Conservation (phyloP, 2,888 invertebrate species). For the Pachymerium ferrugineum region DNA sequence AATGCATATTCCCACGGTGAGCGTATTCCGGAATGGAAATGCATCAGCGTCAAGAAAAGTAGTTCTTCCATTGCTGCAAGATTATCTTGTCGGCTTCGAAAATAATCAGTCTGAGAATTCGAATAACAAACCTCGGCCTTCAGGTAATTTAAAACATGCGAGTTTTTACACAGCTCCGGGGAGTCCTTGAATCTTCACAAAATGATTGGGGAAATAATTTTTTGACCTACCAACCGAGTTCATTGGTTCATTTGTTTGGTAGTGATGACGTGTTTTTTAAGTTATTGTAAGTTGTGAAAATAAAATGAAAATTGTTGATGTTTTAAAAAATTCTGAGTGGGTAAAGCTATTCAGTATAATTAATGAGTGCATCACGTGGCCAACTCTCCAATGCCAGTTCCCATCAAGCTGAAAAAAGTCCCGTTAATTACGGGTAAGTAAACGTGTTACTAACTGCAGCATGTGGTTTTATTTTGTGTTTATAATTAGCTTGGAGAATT, state of each 20-base stretch:
- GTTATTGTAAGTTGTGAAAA: background rate
- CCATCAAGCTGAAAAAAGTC: too few relatives aligned
- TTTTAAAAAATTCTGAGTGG: too few relatives aligned
- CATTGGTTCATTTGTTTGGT: background rate
- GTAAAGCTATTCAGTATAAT: too few relatives aligned
- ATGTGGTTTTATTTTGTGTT: too few relatives aligned
- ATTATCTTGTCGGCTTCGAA: slow-evolving; percentile 24
- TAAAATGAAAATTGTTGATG: too few relatives aligned
- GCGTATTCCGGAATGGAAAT: slow-evolving; percentile 36
- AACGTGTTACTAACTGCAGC: too few relatives aligned
- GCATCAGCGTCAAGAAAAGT: slow-evolving; percentile 38
- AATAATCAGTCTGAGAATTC: too few relatives aligned
- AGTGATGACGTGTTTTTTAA: background rate
- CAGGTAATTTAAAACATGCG: slow-evolving; percentile 18
- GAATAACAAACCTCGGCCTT: background rate
- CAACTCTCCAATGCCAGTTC: background rate
- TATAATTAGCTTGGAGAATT: background rate
- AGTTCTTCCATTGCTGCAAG: slow-evolving; percentile 37
- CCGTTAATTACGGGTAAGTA: too few relatives aligned
- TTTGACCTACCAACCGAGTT: background rate
- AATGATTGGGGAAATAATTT: background rate
- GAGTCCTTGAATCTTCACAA: background rate
- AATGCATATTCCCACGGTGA: background rate
- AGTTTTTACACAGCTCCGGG: slow-evolving; percentile 27
- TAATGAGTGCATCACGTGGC: background rate